Evolutionary conservation across 2,113 vertebrate species (phyloP).

Genomic region (Heloderma charlesbogerti): DNA sequence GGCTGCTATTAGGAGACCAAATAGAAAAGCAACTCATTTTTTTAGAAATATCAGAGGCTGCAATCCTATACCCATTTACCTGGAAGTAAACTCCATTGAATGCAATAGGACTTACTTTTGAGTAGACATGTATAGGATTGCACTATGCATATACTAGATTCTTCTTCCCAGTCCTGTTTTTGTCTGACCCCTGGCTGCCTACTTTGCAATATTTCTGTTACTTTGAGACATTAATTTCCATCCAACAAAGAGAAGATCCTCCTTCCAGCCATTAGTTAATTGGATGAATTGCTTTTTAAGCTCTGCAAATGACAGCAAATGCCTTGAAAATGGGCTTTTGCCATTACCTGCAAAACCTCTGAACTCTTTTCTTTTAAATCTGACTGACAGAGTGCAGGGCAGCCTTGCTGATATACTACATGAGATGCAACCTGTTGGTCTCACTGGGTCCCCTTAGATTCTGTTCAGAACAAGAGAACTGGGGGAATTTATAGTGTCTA

Average conservation of each 20-base stretch:
- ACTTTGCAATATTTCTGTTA: background rate
- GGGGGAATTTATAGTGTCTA: slow-evolving; percentile 24
- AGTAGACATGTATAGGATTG: too few relatives aligned
- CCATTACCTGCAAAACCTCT: background rate
- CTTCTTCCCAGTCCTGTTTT: background rate
- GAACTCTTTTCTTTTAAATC: background rate
- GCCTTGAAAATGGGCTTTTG: background rate
- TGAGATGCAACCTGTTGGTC: background rate
- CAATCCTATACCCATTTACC: too few relatives aligned
- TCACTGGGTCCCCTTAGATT: background rate
- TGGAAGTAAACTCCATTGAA: too few relatives aligned
- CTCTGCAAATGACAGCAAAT: slow-evolving; percentile 10
- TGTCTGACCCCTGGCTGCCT: background rate
- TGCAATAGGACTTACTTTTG: too few relatives aligned
- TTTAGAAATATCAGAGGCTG: too few relatives aligned
- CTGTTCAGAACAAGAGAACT: slow-evolving; percentile 16
- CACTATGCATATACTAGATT: too few relatives aligned
- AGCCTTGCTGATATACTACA: background rate
- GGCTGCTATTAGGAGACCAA: too few relatives aligned
- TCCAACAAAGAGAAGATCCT: background rate
- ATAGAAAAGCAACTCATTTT: too few relatives aligned
- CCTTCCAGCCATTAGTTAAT: slow-evolving; percentile 10
- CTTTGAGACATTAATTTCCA: background rate
- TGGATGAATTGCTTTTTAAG: background rate
- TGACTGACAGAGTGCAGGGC: background rate